Base-by-base conservation (phyloP, 2,888 invertebrate species). In the Acleris holmiana region DNA sequence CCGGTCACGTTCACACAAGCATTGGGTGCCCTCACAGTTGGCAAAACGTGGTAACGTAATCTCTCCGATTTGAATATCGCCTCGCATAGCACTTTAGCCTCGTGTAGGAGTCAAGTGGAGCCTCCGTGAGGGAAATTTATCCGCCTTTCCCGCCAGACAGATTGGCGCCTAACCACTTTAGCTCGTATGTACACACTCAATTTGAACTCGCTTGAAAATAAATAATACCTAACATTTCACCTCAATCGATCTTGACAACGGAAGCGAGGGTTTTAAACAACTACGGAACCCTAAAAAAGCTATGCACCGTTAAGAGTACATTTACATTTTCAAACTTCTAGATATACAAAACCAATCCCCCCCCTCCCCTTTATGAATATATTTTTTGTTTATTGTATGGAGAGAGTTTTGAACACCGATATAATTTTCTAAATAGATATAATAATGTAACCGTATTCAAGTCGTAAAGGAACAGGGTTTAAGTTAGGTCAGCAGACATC, bases 151-250 rank as follows among this genome's bases (percentile, higher is more conserved):
- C 23, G 57, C 49, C 61, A 74, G 74, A 76, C 74, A 65, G 70
- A 72, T 71, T 73, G 74, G 72, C 73, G 73, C 67, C 74, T 53
- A 58, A 50, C 59, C 62, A 64, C 65, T 65, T 65, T 60, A 65
- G 59, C 49, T 60, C 25, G 49, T 8, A 35, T 35, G 13, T 60
- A 44, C 54, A 53, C 41, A 46, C 54, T 59, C 64, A 41, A 65
- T 59, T 59, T 55, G 49, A 54, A 35, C 25, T 41, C 49, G 65
- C 50, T 65, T 65, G 60, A 60, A 64, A 65, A 59, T 59, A 54
- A n/a, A 55, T 56, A 40, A 6, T 50, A 35, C 35, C 35, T 60
- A 60, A 55, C 35, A 13, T 65, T 60, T 50, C 46, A 65, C 55
- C 54, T 35, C 54, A 35, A 59, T 65, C 54, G 41, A 55, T 65